Evolutionary conservation across 2,113 vertebrate genomes (phyloP).

Genomic region (Leptosomus discolor): DNA sequence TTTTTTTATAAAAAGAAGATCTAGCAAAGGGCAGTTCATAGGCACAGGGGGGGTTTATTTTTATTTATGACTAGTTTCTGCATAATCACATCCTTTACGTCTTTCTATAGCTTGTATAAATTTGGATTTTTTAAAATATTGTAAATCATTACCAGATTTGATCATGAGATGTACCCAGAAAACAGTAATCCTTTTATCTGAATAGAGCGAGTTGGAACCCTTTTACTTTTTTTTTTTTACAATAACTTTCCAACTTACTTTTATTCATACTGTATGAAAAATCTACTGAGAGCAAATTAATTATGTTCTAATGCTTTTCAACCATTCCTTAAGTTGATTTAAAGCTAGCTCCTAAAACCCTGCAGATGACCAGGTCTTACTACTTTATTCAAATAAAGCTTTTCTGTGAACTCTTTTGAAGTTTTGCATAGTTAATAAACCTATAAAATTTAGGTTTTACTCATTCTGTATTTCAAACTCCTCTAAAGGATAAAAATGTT

Average conservation of each 20-base stretch:
- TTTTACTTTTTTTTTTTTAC: background rate
- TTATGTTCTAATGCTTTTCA: background rate
- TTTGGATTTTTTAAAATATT: background rate
- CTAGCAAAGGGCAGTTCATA: background rate
- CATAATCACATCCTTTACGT: background rate
- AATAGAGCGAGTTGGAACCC: background rate
- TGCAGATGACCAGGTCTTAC: background rate
- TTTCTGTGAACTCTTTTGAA: background rate
- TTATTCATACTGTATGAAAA: background rate
- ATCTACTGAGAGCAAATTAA: background rate
- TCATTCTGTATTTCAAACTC: background rate
- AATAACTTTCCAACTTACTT: background rate
- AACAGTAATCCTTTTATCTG: background rate
- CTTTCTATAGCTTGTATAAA: background rate
- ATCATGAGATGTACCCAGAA: background rate
- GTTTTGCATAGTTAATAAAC: background rate
- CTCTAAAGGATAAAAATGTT: background rate
- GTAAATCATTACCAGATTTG: background rate
- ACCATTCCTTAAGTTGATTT: background rate
- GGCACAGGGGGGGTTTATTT: background rate
- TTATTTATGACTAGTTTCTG: background rate
- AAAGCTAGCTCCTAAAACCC: background rate
- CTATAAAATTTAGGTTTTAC: background rate
- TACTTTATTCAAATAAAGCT: background rate
- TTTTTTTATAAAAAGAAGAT: background rate